Conservation (phyloP, 2,113 vertebrate genomes). For the Ardeotis arabs region DNA sequence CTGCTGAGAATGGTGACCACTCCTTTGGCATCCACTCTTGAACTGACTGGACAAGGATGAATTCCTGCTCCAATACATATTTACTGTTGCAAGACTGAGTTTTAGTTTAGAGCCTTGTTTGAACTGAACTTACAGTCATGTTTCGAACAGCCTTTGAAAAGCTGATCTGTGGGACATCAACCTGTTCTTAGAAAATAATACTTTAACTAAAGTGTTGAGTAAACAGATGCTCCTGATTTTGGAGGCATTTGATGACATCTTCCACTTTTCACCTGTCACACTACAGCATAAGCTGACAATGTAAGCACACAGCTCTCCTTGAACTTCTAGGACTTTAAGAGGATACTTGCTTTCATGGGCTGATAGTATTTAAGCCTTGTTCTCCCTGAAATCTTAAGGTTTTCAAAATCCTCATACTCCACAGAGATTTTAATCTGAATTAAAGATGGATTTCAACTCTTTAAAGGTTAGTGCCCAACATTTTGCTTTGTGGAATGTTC, state of each 20-base stretch:
- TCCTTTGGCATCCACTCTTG: background rate
- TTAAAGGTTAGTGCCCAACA: background rate
- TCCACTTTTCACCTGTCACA: background rate
- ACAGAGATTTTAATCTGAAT: background rate
- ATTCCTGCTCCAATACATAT: background rate
- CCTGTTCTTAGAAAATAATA: background rate
- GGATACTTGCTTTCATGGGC: background rate
- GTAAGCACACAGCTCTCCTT: background rate
- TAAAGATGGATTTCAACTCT: background rate
- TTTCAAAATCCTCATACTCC: background rate
- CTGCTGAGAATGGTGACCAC: background rate
- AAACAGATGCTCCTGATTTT: constrained; percentile 36
- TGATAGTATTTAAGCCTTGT: background rate
- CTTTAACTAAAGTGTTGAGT: background rate
- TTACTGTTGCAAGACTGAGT: background rate
- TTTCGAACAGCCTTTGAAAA: constrained; percentile 26
- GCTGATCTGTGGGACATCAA: background rate
- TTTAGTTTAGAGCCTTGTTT: background rate
- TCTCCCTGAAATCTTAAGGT: background rate
- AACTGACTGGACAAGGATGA: background rate
- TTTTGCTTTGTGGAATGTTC: background rate
- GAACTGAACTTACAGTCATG: background rate
- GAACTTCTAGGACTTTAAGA: background rate
- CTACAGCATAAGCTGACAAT: background rate
- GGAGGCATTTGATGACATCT: constrained; percentile 19